Evolutionary conservation across 1,140 invertebrate genomes (phyloP), one percentile per base, ranked within the genome.

Genomic region (Neodiprion lecontei): DNA sequence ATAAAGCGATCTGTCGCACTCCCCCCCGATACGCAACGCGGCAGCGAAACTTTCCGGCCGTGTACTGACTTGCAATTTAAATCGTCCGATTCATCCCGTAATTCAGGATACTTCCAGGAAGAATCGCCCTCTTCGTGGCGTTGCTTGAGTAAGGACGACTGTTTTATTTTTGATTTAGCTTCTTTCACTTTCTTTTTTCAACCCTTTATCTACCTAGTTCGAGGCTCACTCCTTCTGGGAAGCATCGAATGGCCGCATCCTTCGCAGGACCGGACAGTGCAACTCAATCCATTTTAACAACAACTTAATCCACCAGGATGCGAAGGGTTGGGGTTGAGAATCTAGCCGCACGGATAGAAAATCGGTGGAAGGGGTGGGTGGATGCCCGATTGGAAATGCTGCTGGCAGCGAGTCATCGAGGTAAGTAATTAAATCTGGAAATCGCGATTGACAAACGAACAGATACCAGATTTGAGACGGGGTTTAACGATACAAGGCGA

Each of bases 41-140:
- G 53, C 53, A 61, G 53, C 53, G 28, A 4, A 40, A 40, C 28
- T 40, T 40, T 40, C 28, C 28, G 28, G 28, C 5, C 28, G 28
- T 4, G 28, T 40, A 61, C 67, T 69, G 67, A 69, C 67, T 69
- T 69, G 67, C 67, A 69, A 69, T 69, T 69, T 69, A 11, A 69
- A 14, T 69, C 67, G 67, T 23, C 40, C 67, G 17, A 69, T 69
- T 69, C 67, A 69, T 21, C 67, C 23, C 40, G 40, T 69, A 69
- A 69, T 69, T 69, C 23, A 14, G 40, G 11, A 11, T 69, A 69
- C 67, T 69, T 69, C 67, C 67, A 69, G 40, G 67, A 69, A 69
- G 40, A 69, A 14, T 14, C 67, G 53, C 53, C n/a, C 11, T 3
- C 53, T 12, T 17, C 53, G 53, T 61, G 53, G 53, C 9, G n/a